phyloP scores from a whole-genome alignment of 2,888 invertebrate genomes.

The Deladenus siricidicola region DNA sequence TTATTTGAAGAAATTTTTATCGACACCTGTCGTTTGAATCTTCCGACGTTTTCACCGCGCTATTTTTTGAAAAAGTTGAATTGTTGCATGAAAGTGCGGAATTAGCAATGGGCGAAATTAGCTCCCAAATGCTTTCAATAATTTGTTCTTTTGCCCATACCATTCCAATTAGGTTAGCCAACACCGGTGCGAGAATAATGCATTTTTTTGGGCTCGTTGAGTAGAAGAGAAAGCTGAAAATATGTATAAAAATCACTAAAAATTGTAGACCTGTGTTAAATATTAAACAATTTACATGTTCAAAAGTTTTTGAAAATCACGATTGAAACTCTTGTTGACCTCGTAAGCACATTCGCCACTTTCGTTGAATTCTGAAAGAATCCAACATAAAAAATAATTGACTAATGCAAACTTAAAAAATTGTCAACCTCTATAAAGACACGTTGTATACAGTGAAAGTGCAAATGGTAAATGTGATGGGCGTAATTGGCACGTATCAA shows the following conservation, averaged over 20 bases:
- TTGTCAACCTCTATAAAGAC: conserved; percentile 25
- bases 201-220: not conserved
- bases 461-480: conserved; percentile 26
- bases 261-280: not conserved
- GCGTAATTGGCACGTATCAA: conserved; percentile 31
- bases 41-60: no score
- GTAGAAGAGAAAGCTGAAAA: conserved; percentile 22
- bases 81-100: no score
- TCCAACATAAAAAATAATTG: not conserved
- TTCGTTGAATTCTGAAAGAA: conserved; percentile 15
- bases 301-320: conserved; percentile 27
- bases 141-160: conserved; percentile 18
- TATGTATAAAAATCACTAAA: no score
- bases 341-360: conserved; percentile 18
- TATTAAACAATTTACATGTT: conserved; percentile 22
- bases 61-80: no score
- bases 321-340: conserved; percentile 17
- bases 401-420: not conserved
- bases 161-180: conserved; percentile 15
- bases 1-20: not conserved
- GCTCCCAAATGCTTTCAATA: conserved; percentile 9
- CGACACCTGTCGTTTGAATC: not conserved
- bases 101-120: conserved; percentile 14
- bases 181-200: not conserved
- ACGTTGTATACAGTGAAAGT: conserved; percentile 31